These are phyloP conservation scores for Acholoe squamosa DNA, from an alignment of 2,888 invertebrate species.

Conservation along the genomic window DNA sequence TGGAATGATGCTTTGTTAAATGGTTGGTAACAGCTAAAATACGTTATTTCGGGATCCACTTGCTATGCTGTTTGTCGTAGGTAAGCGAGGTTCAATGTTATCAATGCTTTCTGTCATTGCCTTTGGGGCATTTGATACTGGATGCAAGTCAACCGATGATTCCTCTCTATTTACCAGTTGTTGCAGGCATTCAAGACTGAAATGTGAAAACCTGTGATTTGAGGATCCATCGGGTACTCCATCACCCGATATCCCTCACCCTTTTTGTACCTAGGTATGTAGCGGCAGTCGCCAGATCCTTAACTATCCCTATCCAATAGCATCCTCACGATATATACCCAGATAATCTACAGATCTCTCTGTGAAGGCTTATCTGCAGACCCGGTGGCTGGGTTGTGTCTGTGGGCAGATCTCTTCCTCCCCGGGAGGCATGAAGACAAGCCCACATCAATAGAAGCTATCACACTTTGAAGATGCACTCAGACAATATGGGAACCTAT, in stretches of 20 bases:
- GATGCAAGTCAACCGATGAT: too few species aligned
- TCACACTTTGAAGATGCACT: not conserved
- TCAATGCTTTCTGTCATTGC: too few species aligned
- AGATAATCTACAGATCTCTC: not conserved
- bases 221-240: too few species aligned
- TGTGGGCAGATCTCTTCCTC: not conserved
- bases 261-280: not conserved
- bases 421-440: not conserved
- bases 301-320: not conserved
- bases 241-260: not conserved
- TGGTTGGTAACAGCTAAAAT: too few species aligned
- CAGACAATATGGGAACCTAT: not conserved
- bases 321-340: not conserved
- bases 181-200: too few species aligned
- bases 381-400: not conserved
- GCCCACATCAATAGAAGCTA: not conserved
- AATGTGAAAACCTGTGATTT: too few species aligned
- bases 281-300: conserved; percentile 6
- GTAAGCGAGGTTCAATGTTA: too few species aligned
- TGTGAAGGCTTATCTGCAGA: not conserved
- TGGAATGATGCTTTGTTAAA: too few species aligned
- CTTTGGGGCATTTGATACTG: too few species aligned
- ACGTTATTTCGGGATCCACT: too few species aligned
- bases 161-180: too few species aligned
- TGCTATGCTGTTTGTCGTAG: too few species aligned